phyloP scores from a whole-genome alignment of 2,113 vertebrate species.

The Ptilorrhoa leucosticta region DNA sequence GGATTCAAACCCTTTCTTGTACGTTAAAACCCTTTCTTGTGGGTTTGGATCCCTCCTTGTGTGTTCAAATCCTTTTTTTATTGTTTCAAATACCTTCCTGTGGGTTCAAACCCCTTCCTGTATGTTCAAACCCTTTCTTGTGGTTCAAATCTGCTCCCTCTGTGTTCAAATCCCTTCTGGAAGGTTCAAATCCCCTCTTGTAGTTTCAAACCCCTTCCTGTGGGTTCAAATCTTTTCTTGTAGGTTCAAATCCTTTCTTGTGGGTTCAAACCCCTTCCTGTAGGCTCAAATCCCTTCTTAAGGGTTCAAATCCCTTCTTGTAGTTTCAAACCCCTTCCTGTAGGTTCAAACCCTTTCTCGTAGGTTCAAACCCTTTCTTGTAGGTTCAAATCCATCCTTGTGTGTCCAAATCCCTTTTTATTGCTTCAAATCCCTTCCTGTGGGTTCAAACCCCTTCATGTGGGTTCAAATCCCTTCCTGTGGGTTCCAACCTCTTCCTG shows the following conservation, averaged over 20 bases:
- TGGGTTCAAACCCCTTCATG: background rate
- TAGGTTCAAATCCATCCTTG: background rate
- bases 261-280: background rate
- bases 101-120: background rate
- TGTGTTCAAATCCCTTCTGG: background rate
- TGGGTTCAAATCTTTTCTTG: background rate
- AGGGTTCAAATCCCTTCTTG: background rate
- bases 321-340: background rate
- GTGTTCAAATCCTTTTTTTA: background rate
- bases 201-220: background rate
- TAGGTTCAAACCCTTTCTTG: no score
- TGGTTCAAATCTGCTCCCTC: background rate
- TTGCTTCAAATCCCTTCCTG: background rate
- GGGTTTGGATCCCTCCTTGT: background rate
- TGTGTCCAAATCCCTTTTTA: background rate
- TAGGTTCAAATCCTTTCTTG: no score
- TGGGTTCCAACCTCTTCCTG: background rate
- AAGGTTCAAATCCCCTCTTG: background rate
- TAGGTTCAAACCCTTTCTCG: background rate
- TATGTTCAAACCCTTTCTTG: background rate
- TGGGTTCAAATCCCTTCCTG: background rate
- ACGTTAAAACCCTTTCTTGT: background rate
- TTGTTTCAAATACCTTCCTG: background rate
- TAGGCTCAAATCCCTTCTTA: background rate
- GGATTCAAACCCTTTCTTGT: background rate